These are phyloP conservation scores for Drosophila leontia DNA, from an alignment of 1,140 invertebrate genomes.

Conservation along the genomic window DNA sequence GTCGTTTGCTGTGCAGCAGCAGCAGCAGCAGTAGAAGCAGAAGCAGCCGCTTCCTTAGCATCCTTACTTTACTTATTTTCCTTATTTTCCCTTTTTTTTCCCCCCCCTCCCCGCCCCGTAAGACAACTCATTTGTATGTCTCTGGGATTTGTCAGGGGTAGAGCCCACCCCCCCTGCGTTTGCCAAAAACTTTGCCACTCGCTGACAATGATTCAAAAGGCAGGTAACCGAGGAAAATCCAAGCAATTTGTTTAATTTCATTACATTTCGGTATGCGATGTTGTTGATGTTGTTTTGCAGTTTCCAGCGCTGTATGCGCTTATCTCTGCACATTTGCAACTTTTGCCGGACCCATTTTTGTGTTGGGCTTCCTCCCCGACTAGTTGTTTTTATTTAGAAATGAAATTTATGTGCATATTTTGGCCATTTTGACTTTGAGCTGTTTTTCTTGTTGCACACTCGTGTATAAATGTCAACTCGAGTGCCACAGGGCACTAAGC, in stretches of 20 bases:
- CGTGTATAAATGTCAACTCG: conserved; percentile 51
- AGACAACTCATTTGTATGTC: conserved; percentile 78
- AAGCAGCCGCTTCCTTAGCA: conserved; percentile 10
- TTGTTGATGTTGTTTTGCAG: conserved; percentile 43
- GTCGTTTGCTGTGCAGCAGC: conserved; percentile 68
- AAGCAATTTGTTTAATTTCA: conserved; percentile 76
- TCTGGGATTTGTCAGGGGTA: conserved; percentile 58
- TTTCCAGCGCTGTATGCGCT: conserved; percentile 44
- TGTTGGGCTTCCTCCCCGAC: conserved; percentile 10
- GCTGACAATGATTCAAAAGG: conserved; percentile 64
- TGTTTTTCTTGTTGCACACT: conserved; percentile 60
- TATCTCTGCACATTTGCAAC: conserved; percentile 74
- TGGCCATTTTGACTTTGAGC: conserved; percentile 65
- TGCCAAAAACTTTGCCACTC: conserved; percentile 55
- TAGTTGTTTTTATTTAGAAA: conserved; percentile 39
- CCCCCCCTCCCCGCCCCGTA: conserved; percentile 7
- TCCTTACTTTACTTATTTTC: conserved; percentile 15
- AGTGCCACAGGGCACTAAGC: conserved; percentile 43
- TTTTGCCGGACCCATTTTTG: conserved; percentile 39
- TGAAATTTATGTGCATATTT: conserved; percentile 80
- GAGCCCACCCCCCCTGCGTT: not conserved
- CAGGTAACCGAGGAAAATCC: conserved; percentile 46
- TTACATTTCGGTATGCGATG: conserved; percentile 48
- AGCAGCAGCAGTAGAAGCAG: not conserved
- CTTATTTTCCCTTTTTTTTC: conserved; percentile 1